Evolutionary conservation across 2,113 vertebrate species (phyloP).

Genomic region (Galbula dea): DNA sequence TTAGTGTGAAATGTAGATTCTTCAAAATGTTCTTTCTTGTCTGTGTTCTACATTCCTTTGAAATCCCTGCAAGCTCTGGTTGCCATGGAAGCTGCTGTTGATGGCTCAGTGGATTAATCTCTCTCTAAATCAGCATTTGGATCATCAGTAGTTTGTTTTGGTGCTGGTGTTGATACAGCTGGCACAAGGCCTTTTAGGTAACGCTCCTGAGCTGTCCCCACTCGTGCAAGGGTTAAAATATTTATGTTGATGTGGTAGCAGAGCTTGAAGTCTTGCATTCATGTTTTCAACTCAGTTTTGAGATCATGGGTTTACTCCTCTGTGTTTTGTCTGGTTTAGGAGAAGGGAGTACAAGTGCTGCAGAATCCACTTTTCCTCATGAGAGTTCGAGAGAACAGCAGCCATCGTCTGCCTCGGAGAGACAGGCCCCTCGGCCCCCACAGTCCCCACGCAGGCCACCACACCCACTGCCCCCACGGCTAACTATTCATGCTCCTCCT

Average conservation of each 20-base stretch:
- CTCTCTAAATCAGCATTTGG: background rate
- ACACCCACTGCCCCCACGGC: conserved; percentile 84
- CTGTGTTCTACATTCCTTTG: background rate
- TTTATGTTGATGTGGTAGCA: background rate
- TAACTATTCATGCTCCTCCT: conserved; percentile 89
- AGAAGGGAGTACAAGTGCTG: conserved; percentile 73
- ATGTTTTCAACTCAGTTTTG: background rate
- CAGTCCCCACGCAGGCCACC: conserved; percentile 87
- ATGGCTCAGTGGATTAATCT: background rate
- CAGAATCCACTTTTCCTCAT: conserved; percentile 80
- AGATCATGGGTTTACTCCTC: background rate
- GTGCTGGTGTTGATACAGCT: background rate
- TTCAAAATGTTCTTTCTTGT: background rate
- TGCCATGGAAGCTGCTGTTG: background rate
- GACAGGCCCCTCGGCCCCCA: conserved; percentile 81
- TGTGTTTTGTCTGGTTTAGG: conserved; percentile 59
- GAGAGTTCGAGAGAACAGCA: conserved; percentile 86
- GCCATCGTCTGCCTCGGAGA: conserved; percentile 82
- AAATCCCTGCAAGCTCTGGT: background rate
- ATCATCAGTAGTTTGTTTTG: background rate
- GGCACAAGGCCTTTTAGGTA: background rate
- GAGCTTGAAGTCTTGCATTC: background rate
- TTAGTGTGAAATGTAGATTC: background rate
- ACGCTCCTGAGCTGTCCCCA: background rate
- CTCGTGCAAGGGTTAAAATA: background rate